phyloP scores from a whole-genome alignment of 2,888 invertebrate species.

The Ceramica pisi region DNA sequence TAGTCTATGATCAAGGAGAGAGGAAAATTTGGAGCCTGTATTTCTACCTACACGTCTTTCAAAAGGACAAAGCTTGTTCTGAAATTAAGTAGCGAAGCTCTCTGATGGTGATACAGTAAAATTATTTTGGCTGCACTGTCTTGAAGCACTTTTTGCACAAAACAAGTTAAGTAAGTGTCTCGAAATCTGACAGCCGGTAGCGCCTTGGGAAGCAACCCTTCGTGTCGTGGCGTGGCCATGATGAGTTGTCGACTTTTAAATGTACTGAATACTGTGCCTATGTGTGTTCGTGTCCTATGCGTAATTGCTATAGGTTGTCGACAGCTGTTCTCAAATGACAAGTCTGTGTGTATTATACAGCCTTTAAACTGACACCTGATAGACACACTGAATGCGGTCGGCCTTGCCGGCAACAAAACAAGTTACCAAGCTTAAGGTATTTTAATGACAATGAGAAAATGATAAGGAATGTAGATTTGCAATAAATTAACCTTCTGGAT shows the following conservation, averaged over 20 bases:
- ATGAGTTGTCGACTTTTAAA: neutral
- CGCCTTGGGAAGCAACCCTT: neutral
- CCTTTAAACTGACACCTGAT: constrained; percentile 45
- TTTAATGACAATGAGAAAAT: constrained; percentile 52
- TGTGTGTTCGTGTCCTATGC: neutral
- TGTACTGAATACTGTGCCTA: neutral
- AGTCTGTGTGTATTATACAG: constrained; percentile 15
- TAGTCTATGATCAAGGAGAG: neutral
- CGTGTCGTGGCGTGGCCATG: neutral
- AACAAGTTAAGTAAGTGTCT: neutral
- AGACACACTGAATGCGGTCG: constrained; percentile 51
- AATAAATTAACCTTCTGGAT: constrained; percentile 45
- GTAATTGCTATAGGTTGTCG: constrained; percentile 3
- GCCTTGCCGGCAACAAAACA: constrained; percentile 52
- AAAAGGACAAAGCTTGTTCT: too few relatives aligned
- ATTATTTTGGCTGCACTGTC: neutral
- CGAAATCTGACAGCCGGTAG: neutral
- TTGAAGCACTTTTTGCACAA: neutral
- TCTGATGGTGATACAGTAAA: neutral
- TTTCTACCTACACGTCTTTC: too few relatives aligned
- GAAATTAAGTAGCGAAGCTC: neutral
- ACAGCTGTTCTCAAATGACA: constrained; percentile 27
- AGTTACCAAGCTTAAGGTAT: constrained; percentile 45
- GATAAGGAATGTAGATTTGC: constrained; percentile 27
- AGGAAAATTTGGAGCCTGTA: too few relatives aligned